phyloP scores from a whole-genome alignment of 1,140 invertebrate species.

The Heliothis subflexa region DNA sequence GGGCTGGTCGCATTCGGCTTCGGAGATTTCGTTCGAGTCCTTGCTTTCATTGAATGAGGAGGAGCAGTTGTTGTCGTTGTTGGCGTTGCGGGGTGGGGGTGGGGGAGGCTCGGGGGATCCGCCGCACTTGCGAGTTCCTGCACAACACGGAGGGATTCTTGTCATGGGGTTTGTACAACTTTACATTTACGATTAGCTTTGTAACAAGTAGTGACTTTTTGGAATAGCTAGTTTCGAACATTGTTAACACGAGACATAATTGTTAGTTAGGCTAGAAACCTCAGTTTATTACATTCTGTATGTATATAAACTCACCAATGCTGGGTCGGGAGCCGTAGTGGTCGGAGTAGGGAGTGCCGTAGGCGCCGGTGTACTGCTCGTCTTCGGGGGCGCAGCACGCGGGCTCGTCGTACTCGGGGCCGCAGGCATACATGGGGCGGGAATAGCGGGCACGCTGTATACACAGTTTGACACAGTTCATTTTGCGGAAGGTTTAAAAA shows the following conservation, averaged over 20 bases:
- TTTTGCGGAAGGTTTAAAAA: background rate
- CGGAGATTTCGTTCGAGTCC: conserved; percentile 96
- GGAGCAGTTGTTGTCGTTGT: conserved; percentile 88
- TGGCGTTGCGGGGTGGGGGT: conserved; percentile 90
- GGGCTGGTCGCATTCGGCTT: conserved; percentile 94
- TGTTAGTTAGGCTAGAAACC: too few species aligned
- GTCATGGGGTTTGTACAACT: too few species aligned
- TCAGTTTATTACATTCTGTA: too few species aligned
- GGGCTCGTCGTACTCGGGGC: conserved; percentile 96
- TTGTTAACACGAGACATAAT: too few species aligned
- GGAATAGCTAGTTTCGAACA: too few species aligned
- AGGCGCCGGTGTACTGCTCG: conserved; percentile 94
- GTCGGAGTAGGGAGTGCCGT: conserved; percentile 93
- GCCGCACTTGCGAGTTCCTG: conserved; percentile 78
- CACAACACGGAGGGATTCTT: background rate
- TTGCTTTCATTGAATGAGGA: conserved; percentile 96
- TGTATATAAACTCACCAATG: conserved; percentile 68
- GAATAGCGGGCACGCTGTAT: conserved; percentile 86
- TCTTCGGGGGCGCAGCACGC: conserved; percentile 96
- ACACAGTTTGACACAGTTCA: conserved; percentile 2
- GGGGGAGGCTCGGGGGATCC: conserved; percentile 93
- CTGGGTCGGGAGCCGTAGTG: conserved; percentile 94
- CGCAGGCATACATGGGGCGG: conserved; percentile 86
- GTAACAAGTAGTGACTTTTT: too few species aligned
- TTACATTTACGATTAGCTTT: too few species aligned